A percentile compares a stretch with the other conserved stretches of the same genome.
phyloP scores from a whole-genome alignment of 2,888 invertebrate species.

The Schizaphis graminum region DNA sequence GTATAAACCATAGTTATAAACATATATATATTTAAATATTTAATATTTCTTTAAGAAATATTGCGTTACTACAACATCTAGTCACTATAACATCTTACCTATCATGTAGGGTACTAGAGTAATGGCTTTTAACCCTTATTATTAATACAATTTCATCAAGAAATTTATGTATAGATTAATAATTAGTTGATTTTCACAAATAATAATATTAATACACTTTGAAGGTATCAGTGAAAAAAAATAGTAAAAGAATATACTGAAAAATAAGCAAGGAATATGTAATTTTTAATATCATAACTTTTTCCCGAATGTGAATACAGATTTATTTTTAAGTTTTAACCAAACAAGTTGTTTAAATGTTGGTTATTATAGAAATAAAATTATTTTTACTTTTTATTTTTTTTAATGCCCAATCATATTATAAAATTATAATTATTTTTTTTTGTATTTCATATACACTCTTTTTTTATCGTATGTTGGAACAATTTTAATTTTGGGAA shows the following conservation, averaged over 20 bases:
- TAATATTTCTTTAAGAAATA: background rate
- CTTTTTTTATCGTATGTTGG: background rate
- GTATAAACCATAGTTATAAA: background rate
- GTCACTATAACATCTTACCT: background rate
- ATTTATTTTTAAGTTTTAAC: background rate
- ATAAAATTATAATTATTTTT: background rate
- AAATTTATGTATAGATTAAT: background rate
- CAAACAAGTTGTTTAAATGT: background rate
- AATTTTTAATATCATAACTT: background rate
- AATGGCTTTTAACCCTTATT: background rate
- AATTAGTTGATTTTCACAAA: background rate
- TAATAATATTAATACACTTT: background rate
- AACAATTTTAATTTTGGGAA: background rate
- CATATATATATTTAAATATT: too few relatives aligned
- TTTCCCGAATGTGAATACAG: background rate
- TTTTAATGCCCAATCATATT: background rate
- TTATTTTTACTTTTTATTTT: background rate
- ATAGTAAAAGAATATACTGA: background rate
- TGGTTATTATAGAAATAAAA: background rate
- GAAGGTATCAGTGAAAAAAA: background rate
- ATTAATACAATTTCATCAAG: background rate
- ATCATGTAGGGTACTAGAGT: background rate
- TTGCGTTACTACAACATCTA: too few relatives aligned
- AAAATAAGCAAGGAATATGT: background rate
- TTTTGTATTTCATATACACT: background rate